phyloP scores from a whole-genome alignment of 2,113 vertebrate genomes.

The Electrona antarctica region DNA sequence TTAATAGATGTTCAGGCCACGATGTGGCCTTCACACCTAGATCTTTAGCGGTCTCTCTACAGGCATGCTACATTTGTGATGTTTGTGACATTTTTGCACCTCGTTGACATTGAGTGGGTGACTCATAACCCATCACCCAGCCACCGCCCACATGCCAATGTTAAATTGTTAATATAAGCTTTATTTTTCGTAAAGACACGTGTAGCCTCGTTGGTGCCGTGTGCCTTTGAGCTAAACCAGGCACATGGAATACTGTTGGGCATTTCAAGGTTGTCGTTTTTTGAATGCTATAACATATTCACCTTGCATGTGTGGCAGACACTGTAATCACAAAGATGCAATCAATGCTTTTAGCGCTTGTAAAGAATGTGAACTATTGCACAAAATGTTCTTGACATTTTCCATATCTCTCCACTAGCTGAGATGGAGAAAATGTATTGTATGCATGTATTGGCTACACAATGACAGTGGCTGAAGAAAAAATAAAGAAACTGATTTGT shows the following conservation, averaged over 20 bases:
- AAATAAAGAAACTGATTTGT: neutral
- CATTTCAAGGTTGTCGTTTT: neutral
- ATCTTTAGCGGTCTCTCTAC: too few relatives aligned
- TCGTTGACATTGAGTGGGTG: too few relatives aligned
- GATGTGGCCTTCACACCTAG: too few relatives aligned
- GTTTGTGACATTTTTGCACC: too few relatives aligned
- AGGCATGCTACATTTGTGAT: too few relatives aligned
- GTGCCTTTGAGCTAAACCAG: neutral
- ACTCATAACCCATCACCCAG: too few relatives aligned
- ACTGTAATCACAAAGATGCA: neutral
- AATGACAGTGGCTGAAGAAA: neutral
- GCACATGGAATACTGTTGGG: neutral
- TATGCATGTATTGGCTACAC: too few relatives aligned
- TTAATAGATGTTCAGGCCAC: too few relatives aligned
- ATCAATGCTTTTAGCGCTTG: neutral
- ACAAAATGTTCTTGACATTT: neutral
- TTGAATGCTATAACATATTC: neutral
- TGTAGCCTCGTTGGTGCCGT: too few relatives aligned
- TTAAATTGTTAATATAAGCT: too few relatives aligned
- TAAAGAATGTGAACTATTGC: neutral
- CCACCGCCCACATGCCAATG: too few relatives aligned
- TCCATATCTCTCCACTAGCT: neutral
- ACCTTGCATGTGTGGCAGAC: neutral
- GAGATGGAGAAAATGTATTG: neutral
- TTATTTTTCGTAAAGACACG: too few relatives aligned